Conservation (phyloP, 1,140 invertebrate genomes). For the Brachionus rotundiformis region DNA sequence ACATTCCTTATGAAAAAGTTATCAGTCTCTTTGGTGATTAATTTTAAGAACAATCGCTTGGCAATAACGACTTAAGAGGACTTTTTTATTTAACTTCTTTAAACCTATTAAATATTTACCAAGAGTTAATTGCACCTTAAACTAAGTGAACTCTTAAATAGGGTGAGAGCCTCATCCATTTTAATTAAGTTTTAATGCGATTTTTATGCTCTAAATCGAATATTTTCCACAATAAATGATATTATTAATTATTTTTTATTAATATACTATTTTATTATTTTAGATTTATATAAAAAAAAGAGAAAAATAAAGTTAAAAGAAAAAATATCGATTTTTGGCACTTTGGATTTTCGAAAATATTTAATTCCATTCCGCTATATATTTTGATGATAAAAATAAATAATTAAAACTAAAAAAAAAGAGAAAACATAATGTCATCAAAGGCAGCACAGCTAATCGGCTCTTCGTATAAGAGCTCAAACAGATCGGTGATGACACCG, state of each 20-base stretch:
- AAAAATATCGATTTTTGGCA: slow-evolving; percentile 40
- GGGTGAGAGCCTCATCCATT: not conserved
- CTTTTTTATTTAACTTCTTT: not conserved
- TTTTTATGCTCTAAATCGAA: not conserved
- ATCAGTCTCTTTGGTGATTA: not conserved
- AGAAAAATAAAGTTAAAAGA: not conserved
- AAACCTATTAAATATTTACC: not conserved
- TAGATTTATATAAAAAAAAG: not conserved
- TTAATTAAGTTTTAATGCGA: not conserved
- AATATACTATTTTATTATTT: not conserved
- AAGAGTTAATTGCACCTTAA: not conserved
- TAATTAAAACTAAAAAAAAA: not conserved
- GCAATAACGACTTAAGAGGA: too few species aligned
- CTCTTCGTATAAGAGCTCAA: not conserved
- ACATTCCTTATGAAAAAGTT: not conserved
- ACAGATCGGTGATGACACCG: not conserved
- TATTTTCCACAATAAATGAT: not conserved
- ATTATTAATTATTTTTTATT: slow-evolving; percentile 1
- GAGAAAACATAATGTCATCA: slow-evolving; percentile 8
- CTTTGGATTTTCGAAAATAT: not conserved
- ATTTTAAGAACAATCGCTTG: not conserved
- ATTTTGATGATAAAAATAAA: slow-evolving; percentile 1
- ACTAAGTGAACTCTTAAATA: not conserved
- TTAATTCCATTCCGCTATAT: slow-evolving; percentile 36
- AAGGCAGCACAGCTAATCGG: slow-evolving; percentile 7